Base-by-base conservation (phyloP, 2,113 vertebrate genomes). In the Gnathonemus longibarbis region DNA sequence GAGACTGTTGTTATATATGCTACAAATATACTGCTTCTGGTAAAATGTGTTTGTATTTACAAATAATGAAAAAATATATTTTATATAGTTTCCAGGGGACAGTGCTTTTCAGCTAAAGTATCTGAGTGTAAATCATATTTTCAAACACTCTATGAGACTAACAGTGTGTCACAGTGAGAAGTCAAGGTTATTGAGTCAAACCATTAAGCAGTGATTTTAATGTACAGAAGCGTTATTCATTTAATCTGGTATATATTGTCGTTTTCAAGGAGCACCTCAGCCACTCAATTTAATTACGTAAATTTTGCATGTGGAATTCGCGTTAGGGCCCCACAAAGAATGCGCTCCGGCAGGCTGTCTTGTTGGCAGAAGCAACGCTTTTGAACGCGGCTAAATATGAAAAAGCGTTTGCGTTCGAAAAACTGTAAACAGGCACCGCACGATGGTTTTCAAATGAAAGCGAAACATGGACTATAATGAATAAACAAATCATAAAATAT, bases 151-250 rank as follows among this genome's bases (percentile, higher is more conserved):
- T 19, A 11, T 84, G 7, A 45, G 35, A 42, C 77, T 24, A 46
- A 24, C 45, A 10, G 17, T 48, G 80, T 45, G 21, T 46, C 19
- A 84, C 3, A 48, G 45, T 48, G 42, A 84, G 21, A 84, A 48
- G 45, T n/a, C 83, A 84, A n/a, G 45, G 45, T 10, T 84, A 46
- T 84, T n/a, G 39, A 84, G 83, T 84, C 83, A 84, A 84, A 7
- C 42, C 42, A 48, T 46, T 84, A 84, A 84, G 19, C 83, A 24
- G 83, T 84, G 39, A 84, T 46, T 84, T 84, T 84, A 84, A 84
- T 48, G 45, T 84, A 24, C 42, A 48, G 3, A 19, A 46, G 19
- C 45, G 6, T 84, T 84, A 84, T n/a, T n/a, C 83, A n/a, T 84
- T 48, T 42, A 84, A 84, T n/a, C 8, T 24, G 21, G 24, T 48